Base-by-base conservation (phyloP, 2,113 vertebrate genomes). In the Butastur rufipennis region DNA sequence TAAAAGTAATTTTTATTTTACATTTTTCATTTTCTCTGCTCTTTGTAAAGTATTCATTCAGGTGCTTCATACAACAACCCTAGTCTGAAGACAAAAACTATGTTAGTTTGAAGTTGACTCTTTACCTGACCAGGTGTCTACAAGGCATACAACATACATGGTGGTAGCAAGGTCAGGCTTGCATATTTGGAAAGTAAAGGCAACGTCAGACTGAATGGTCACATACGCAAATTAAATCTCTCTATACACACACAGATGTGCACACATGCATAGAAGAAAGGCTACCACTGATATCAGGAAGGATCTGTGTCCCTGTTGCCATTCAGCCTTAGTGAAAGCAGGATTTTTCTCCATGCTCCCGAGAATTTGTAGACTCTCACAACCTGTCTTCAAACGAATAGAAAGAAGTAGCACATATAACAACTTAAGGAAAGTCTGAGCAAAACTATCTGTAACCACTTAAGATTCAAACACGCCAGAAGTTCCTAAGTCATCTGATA, bases 401-500 rank as follows among this genome's bases (percentile, higher is more conserved):
- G 85, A 59, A 88, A 90, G 56, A 70, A 90, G 91, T 50, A 91
- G 48, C 62, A 75, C 40, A 52, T 40, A 29, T 4, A 86, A 81
- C n/a, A 78, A 90, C 73, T n/a, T 31, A 95, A 79, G 65, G 77
- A 81, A 93, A 96, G 48, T 71, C 81, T 87, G 90, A 96, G 62
- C 45, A 90, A 84, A 94, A 84, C 78, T 94, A 70, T 95, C 95
- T 95, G 94, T 42, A 97, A 95, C 86, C 91, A 81, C 81, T 97
- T 97, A 95, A 79, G 88, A 95, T 65, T 92, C 77, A 96, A 94
- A 92, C 92, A 84, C 0, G 13, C 94, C 93, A 95, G 88, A 92
- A 92, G 88, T 95, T 93, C 80, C 77, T 75, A 92, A 93, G 91
- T 96, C 97, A 97, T 95, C 93, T 92, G 91, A 97, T 93, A 93